A percentile compares a stretch with the other conserved stretches of the same genome.
These are phyloP conservation scores for Zaprionus lineosus DNA, from an alignment of 2,888 invertebrate genomes.

Conservation along the genomic window DNA sequence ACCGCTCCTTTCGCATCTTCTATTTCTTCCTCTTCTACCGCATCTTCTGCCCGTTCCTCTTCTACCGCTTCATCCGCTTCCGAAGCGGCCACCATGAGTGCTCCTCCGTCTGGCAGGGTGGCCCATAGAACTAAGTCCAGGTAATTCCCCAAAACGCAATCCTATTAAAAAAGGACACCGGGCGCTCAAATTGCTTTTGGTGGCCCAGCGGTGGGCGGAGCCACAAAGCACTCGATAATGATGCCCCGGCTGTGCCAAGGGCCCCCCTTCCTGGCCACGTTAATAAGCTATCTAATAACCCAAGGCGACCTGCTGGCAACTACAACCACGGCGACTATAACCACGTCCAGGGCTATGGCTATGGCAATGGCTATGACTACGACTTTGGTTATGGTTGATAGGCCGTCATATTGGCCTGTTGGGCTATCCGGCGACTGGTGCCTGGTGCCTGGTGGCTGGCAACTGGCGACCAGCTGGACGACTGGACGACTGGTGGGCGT, in stretches of 20 bases:
- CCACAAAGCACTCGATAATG: constrained; percentile 77
- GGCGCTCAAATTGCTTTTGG: constrained; percentile 63
- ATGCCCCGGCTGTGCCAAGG: constrained; percentile 45
- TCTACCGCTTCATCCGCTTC: not conserved
- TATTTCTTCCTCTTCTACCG: not conserved
- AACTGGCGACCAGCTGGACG: constrained; percentile 1
- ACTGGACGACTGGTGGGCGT: constrained; percentile 11
- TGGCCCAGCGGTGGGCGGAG: constrained; percentile 17
- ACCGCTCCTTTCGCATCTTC: constrained; percentile 21
- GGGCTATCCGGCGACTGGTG: no score
- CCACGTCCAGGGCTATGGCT: no score
- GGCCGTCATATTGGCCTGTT: not conserved
- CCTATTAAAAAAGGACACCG: constrained; percentile 66
- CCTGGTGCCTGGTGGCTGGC: no score
- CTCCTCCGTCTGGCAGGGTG: no score
- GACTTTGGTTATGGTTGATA: not conserved
- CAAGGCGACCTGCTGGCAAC: constrained; percentile 61
- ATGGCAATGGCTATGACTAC: no score
- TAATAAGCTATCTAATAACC: constrained; percentile 78
- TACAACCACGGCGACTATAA: no score
- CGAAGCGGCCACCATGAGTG: no score
- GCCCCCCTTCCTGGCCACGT: constrained; percentile 48
- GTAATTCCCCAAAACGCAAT: constrained; percentile 75
- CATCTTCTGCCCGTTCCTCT: constrained; percentile 22
- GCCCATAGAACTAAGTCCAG: constrained; percentile 46